Evolutionary conservation across 2,888 invertebrate genomes (phyloP).

Genomic region (Xanthorhoe spadicearia): DNA sequence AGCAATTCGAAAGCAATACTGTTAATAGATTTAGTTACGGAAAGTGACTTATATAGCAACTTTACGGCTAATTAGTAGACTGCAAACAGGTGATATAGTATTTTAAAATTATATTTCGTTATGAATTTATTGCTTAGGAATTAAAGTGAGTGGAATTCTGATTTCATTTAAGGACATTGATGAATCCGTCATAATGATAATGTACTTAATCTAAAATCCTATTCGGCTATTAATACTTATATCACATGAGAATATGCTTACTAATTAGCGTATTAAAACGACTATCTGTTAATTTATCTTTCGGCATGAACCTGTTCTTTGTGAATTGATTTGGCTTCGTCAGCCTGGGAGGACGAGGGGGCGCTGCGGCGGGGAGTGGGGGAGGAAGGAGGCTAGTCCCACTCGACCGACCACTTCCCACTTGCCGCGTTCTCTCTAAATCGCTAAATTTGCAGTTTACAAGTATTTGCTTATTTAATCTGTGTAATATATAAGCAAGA

Average conservation of each 20-base stretch:
- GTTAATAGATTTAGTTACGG: conserved; percentile 58
- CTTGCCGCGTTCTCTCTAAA: conserved; percentile 5
- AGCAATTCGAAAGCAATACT: conserved; percentile 62
- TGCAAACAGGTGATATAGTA: conserved; percentile 70
- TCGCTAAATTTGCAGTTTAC: conserved; percentile 39
- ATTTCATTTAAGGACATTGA: conserved; percentile 19
- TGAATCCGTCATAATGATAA: conserved; percentile 14
- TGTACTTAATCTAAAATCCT: conserved; percentile 25
- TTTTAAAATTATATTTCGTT: conserved; percentile 54
- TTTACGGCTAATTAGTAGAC: conserved; percentile 69
- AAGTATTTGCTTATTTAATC: conserved; percentile 39
- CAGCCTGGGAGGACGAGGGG: neutral
- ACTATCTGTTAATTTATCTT: conserved; percentile 4
- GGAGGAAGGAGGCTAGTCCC: no score
- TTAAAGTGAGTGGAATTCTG: conserved; percentile 39
- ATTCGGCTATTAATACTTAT: conserved; percentile 28
- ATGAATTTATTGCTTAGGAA: conserved; percentile 54
- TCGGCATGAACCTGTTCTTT: neutral
- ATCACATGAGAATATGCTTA: conserved; percentile 23
- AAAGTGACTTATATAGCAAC: conserved; percentile 53
- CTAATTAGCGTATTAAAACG: conserved; percentile 12
- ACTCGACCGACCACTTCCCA: neutral
- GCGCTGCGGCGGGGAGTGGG: neutral
- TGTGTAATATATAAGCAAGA: conserved; percentile 38
- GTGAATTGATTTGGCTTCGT: conserved; percentile 9